Base-by-base conservation (phyloP, 2,113 vertebrate genomes). In the Donacobius atricapilla region DNA sequence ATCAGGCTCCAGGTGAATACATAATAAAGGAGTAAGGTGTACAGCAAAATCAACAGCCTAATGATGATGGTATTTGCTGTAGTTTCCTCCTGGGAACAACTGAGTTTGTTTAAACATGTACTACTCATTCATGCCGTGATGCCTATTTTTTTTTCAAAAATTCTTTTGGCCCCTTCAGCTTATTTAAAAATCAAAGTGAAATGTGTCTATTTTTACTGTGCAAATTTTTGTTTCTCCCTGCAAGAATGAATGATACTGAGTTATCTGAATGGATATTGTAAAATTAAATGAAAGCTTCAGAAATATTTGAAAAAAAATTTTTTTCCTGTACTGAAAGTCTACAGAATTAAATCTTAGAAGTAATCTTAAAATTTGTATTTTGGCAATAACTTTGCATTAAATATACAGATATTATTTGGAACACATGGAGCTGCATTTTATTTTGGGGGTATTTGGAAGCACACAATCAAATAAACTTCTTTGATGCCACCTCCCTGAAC, bases 11-110 rank as follows among this genome's bases (percentile, higher is more conserved):
- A 53, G 3, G 11, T 27, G 21, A 75, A 79, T 44, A 57, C 5
- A 40, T 57, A 24, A n/a, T 66, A 79, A 37, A 37, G 4, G 17
- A 80, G 27, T 47, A 75, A 93, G 11, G 1, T 57, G 39, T 35
- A 13, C 22, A 78, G 12, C 9, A 73, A 79, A 64, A 53, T 35
- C 45, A 83, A 30, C 35, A 68, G 47, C 17, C 11, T 70, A 90
- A 44, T 60, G 27, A 23, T 0, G 1, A 37, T 17, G 0, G 0
- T 40, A 44, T 44, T 42, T 70, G 10, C 10, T 47, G 30, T 19
- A 65, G 37, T 21, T 47, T 75, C 33, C 64, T 69, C 12, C 13
- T 3, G 1, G 37, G 33, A 82, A 27, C 6, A 51, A 24, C 7
- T 42, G 69, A 76, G 31, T 83, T 73, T 88, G 14, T 63, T 93